phyloP scores from a whole-genome alignment of 2,113 vertebrate species.

The Argyrosomus japonicus region DNA sequence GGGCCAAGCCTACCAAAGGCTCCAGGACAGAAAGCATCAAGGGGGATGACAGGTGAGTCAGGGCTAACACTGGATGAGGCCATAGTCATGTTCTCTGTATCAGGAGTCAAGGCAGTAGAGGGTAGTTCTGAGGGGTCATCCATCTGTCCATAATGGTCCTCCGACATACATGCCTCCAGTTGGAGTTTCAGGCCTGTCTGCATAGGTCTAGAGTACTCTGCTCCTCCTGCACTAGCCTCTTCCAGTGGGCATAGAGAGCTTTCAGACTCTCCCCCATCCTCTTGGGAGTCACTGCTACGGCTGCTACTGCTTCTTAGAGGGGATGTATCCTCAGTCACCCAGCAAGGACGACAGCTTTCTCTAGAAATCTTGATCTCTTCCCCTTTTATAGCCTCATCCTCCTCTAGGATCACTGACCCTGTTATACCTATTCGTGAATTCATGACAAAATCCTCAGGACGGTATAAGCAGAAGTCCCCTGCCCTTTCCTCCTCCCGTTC shows the following conservation, averaged over 20 bases:
- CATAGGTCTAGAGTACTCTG: constrained; percentile 57
- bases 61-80: constrained; percentile 71
- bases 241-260: constrained; percentile 71
- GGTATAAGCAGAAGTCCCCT: constrained; percentile 65
- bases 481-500: constrained; percentile 77
- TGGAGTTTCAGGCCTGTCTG: constrained; percentile 76
- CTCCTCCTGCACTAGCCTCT: constrained; percentile 38
- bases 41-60: constrained; percentile 67
- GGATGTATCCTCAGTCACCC: constrained; percentile 77
- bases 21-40: constrained; percentile 71
- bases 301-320: constrained; percentile 78
- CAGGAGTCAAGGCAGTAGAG: constrained; percentile 71
- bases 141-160: constrained; percentile 71
- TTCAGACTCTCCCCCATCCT: constrained; percentile 77
- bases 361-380: constrained; percentile 68
- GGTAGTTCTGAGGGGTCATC: constrained; percentile 66
- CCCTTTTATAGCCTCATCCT: constrained; percentile 68
- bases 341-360: constrained; percentile 78
- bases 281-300: constrained; percentile 80
- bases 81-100: constrained; percentile 78
- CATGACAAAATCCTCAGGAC: constrained; percentile 57
- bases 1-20: constrained; percentile 73
- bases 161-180: constrained; percentile 78
- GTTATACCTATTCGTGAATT: constrained; percentile 65
- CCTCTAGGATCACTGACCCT: constrained; percentile 69